Conservation (phyloP, 2,797 vertebrate species). For the Semaprochilodus insignis region DNA sequence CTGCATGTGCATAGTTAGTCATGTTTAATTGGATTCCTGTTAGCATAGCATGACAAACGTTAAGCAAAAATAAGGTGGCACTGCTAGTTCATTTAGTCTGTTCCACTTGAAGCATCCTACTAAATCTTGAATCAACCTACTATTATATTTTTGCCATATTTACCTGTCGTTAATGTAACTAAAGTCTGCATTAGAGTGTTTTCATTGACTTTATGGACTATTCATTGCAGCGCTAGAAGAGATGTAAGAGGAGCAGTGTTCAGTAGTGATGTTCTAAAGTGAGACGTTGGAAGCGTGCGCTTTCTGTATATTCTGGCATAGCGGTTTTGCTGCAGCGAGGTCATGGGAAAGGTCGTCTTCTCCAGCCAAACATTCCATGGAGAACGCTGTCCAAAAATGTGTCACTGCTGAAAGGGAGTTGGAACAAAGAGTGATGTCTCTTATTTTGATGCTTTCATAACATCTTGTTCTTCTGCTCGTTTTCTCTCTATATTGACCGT, state of each 20-base stretch:
- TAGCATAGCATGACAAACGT: too few species aligned
- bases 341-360: conserved; percentile 64
- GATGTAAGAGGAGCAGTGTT: background rate
- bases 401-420: background rate
- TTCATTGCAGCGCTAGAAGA: too few species aligned
- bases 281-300: background rate
- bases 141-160: too few species aligned
- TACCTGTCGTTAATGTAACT: too few species aligned
- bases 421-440: background rate
- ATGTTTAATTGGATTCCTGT: too few species aligned
- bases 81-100: too few species aligned
- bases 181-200: too few species aligned
- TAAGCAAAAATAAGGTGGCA: too few species aligned
- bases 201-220: too few species aligned
- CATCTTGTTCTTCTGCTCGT: background rate
- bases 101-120: too few species aligned
- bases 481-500: background rate
- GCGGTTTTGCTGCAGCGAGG: conserved; percentile 50
- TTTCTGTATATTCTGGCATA: background rate
- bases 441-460: background rate
- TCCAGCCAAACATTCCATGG: conserved; percentile 3
- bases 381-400: background rate
- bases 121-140: too few species aligned
- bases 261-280: background rate
- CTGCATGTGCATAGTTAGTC: too few species aligned